Base-by-base conservation (phyloP, 2,888 invertebrate species). In the Cantharis lateralis region DNA sequence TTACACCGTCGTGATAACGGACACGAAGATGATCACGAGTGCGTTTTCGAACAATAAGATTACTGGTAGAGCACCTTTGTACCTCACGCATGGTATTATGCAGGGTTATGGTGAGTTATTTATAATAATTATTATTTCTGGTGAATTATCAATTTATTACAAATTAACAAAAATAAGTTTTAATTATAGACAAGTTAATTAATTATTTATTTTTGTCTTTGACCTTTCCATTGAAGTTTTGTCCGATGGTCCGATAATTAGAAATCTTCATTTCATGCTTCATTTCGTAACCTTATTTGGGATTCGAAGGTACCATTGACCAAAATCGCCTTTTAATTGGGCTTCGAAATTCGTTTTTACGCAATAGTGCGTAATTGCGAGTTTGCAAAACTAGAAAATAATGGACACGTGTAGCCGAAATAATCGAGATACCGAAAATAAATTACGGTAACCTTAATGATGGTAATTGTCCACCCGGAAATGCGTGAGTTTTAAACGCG, bases 21-120 rank as follows among this genome's bases (percentile, higher is more conserved):
- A 97, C 86, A 92, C 93, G 10, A 90, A 90, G 71, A 84, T 95
- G 72, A 91, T 97, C 68, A 91, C 93, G 78, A 93, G 94, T 79
- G 92, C 94, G 3, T 92, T 97, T 73, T 90, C 93, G 0, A 93
- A 92, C 85, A 94, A 95, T 62, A 91, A 88, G 3, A 93, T 95
- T 81, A 90, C 93, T 3, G 96, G 95, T 13, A 89, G 95, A 79
- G 96, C 96, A 0, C 96, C 96, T 1, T 90, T 97, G 1, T 95
- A 92, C 86, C 87, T 96, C 68, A 96, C 96, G 0, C 95, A 96
- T 85, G 96, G 96, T 32, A 94, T 96, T 77, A 95, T 96, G 94
- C 90, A 94, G 78, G 96, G 96, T 81, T 93, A 94, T 86, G 97
- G 97, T 96, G 88, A 92, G 92, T 88, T 61, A n/a, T 72, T 61